These are phyloP conservation scores for Bombus vancouverensis DNA, from an alignment of 1,140 invertebrate species.

Conservation along the genomic window DNA sequence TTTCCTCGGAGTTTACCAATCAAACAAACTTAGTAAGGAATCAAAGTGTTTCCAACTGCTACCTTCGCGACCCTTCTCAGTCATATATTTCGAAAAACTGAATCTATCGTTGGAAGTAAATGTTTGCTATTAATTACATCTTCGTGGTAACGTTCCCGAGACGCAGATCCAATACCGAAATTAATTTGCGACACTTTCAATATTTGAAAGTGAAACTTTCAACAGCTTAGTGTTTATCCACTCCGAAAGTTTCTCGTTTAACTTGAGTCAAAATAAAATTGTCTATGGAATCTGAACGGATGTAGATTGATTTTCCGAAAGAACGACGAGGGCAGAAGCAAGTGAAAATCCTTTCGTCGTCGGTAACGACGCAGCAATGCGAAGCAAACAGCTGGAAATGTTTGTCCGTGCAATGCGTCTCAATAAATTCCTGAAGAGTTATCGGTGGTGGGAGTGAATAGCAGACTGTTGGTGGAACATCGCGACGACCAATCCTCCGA, in stretches of 20 bases:
- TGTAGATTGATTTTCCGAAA: too few relatives aligned
- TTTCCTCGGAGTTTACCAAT: conserved; percentile 32
- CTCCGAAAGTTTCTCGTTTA: too few relatives aligned
- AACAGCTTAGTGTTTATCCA: too few relatives aligned
- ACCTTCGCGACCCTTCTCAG: too few relatives aligned
- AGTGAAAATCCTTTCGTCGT: background rate
- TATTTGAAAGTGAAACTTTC: background rate
- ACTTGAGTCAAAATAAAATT: background rate
- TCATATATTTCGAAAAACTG: conserved; percentile 19
- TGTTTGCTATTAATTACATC: conserved; percentile 1
- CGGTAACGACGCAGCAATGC: background rate
- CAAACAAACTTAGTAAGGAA: conserved; percentile 40
- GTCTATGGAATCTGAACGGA: background rate
- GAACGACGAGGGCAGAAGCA: background rate
- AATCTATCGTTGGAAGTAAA: background rate
- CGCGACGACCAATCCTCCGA: conserved; percentile 5
- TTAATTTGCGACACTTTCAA: background rate
- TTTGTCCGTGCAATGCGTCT: conserved; percentile 14
- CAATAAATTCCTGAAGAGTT: conserved; percentile 39
- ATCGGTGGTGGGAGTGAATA: background rate
- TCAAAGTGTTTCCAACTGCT: conserved; percentile 20
- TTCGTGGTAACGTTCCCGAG: background rate
- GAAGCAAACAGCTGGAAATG: background rate
- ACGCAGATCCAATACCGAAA: too few relatives aligned
- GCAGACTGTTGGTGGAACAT: conserved; percentile 6